Conservation (phyloP, 2,888 invertebrate genomes). For the Anorthoa munda region DNA sequence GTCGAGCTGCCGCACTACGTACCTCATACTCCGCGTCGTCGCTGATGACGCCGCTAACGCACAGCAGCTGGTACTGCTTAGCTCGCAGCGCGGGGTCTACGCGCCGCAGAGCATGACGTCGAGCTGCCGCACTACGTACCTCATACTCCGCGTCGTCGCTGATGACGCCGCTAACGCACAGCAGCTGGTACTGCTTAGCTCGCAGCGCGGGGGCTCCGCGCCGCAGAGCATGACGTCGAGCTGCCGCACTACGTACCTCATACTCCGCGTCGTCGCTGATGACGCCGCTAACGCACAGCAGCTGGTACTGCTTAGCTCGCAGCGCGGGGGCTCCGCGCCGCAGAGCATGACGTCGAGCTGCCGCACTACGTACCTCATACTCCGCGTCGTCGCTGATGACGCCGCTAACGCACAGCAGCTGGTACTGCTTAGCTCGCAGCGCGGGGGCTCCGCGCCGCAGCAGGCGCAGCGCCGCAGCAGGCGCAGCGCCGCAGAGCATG, state of each 20-base stretch:
- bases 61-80: constrained; percentile 96
- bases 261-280: constrained; percentile 94
- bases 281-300: constrained; percentile 94
- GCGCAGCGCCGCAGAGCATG: too few relatives aligned
- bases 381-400: constrained; percentile 93
- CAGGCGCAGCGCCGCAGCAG: too few relatives aligned
- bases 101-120: constrained; percentile 90
- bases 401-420: constrained; percentile 95
- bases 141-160: constrained; percentile 94
- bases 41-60: constrained; percentile 94
- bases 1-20: neutral
- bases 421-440: constrained; percentile 96
- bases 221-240: constrained; percentile 85
- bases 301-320: constrained; percentile 96
- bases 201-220: constrained; percentile 95
- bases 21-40: constrained; percentile 95
- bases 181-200: constrained; percentile 96
- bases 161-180: constrained; percentile 94
- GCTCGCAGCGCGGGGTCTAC: constrained; percentile 95
- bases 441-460: constrained; percentile 94
- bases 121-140: constrained; percentile 79
- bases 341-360: constrained; percentile 67
- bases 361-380: constrained; percentile 91
- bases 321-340: constrained; percentile 92
- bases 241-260: constrained; percentile 88